Evolutionary conservation across 1,140 invertebrate genomes (phyloP).

Genomic region (Prorops nasuta): DNA sequence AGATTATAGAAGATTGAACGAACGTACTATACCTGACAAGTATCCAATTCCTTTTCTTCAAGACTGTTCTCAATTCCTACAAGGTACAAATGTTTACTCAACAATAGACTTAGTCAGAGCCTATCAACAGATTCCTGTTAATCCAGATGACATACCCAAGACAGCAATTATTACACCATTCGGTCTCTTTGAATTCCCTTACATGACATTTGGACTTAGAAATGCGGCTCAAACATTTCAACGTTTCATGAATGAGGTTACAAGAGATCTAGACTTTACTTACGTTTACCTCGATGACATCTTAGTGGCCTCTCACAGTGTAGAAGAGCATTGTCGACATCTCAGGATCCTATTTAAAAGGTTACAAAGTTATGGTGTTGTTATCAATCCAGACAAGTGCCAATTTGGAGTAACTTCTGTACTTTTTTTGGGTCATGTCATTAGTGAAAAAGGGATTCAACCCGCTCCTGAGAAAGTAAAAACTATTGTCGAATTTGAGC

Average conservation of each 20-base stretch:
- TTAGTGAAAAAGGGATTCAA: constrained; percentile 2
- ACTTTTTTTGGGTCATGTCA: constrained; percentile 32
- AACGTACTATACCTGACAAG: not conserved
- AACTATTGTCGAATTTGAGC: constrained; percentile 19
- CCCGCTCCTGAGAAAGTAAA: constrained; percentile 15
- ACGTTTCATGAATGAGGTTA: too few species aligned
- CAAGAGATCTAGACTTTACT: not conserved
- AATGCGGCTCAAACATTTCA: too few species aligned
- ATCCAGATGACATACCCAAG: not conserved
- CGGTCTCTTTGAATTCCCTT: too few species aligned
- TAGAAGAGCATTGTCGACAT: too few species aligned
- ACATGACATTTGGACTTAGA: too few species aligned
- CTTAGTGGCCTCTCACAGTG: too few species aligned
- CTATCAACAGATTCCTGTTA: not conserved
- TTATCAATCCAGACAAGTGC: constrained; percentile 34
- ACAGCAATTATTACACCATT: too few species aligned
- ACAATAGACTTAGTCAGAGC: not conserved
- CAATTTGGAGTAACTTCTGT: constrained; percentile 30
- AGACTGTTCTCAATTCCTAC: not conserved
- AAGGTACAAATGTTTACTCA: not conserved
- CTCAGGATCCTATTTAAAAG: constrained; percentile 20
- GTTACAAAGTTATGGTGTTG: constrained; percentile 28
- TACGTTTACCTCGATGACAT: too few species aligned
- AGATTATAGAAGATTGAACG: constrained; percentile 2
- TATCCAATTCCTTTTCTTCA: not conserved